phyloP scores from a whole-genome alignment of 2,797 vertebrate species.

The Hypotaenidia okinawae region DNA sequence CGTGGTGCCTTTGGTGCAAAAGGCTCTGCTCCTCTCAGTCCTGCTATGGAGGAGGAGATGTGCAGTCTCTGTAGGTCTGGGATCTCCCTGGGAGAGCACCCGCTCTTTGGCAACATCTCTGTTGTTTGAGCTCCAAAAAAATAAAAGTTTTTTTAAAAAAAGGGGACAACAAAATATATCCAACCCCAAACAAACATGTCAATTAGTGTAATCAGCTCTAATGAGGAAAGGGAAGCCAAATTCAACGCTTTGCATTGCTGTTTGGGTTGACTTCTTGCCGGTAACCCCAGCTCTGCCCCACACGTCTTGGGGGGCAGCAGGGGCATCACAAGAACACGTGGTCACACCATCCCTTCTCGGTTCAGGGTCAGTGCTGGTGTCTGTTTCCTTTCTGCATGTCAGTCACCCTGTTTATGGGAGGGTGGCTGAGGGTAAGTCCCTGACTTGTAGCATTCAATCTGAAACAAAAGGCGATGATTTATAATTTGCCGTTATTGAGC shows the following conservation, averaged over 20 bases:
- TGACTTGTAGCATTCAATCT: not conserved
- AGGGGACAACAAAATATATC: conserved; percentile 25
- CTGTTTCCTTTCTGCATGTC: not conserved
- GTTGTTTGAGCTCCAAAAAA: not conserved
- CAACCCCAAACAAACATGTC: conserved; percentile 45
- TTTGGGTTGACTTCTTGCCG: not conserved
- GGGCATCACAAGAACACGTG: accelerated
- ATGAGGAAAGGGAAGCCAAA: conserved; percentile 54
- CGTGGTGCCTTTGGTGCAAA: not conserved
- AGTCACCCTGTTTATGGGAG: not conserved
- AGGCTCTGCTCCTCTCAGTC: not conserved
- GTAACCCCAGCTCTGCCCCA: not conserved
- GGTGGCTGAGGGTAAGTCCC: conserved; percentile 18
- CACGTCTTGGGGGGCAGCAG: accelerated
- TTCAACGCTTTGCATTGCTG: not conserved
- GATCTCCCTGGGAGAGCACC: not conserved
- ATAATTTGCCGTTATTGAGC: conserved; percentile 68
- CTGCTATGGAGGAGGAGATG: not conserved
- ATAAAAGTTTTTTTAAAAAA: not conserved
- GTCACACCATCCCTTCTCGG: not conserved
- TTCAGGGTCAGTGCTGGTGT: not conserved
- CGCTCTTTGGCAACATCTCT: not conserved
- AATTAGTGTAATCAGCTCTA: conserved; percentile 64
- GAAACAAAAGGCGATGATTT: conserved; percentile 76
- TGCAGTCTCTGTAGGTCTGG: not conserved